Base-by-base conservation (phyloP, 2,797 vertebrate genomes). In the Mus minutoides region DNA sequence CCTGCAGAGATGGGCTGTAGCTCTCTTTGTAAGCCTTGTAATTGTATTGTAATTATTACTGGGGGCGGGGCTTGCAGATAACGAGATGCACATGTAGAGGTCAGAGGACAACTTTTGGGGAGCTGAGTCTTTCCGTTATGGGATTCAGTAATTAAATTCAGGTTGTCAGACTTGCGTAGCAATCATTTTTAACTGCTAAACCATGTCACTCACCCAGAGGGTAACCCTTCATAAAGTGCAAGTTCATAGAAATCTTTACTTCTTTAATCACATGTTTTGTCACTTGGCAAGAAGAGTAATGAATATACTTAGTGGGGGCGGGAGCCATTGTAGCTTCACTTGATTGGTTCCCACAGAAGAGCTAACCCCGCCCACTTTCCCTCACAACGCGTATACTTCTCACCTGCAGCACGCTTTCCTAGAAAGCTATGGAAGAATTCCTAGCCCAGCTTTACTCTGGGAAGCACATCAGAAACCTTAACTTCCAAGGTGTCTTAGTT, bases 391-490 rank as follows among this genome's bases (percentile, higher is more conserved):
- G 60, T n/a, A 58, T 24, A 77, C 58, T 71, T n/a, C 49, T 40
- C 9, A 4, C 4, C 46, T 19, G 60, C 22, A 46, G 11, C 60
- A 19, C 46, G 8, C 34, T 75, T 94, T 77, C 37, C n/a, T 88
- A 71, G 24, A 46, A 85, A n/a, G 52, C 54, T 49, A 60, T 37
- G 34, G 16, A 87, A 93, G 29, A 96, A 87, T 71, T 77, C 43
- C 52, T 86, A 46, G 54, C 34, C 37, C 49, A 60, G 62, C 9
- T 79, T 94, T 96, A 37, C n/a, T 87, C 69, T 29, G 79, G 62
- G 22, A 88, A 94, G 62, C 34, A 73, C 94, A 88, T 78, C 26
- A 21, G 64, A 93, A 93, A 78, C 83, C 95, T 95, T 54, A 92
- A 93, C 90, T 93, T 52, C 49, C 56, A 80, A 52, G 16, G 54